Percentiles rank a stretch among this genome's conserved stretches.
phyloP scores from a whole-genome alignment of 2,113 vertebrate genomes.

The Heterochromis multidens region DNA sequence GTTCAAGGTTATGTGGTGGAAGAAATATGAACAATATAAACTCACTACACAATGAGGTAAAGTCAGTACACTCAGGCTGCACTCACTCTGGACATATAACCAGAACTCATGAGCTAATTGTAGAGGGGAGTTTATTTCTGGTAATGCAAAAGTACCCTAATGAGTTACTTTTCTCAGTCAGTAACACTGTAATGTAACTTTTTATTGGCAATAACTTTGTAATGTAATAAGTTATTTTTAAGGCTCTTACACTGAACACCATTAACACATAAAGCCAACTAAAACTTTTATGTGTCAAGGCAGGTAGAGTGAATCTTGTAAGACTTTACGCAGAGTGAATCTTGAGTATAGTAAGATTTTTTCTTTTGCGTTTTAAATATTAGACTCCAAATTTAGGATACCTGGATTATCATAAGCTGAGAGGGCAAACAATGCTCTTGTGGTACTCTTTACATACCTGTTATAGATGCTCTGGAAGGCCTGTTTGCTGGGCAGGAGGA shows the following conservation, averaged over 20 bases:
- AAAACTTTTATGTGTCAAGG: background rate
- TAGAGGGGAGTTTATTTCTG: background rate
- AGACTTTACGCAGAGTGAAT: background rate
- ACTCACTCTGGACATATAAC: background rate
- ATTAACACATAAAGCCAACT: background rate
- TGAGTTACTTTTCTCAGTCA: background rate
- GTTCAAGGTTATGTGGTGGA: background rate
- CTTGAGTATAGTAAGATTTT: background rate
- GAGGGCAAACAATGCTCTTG: background rate
- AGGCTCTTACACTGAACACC: background rate
- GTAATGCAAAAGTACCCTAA: background rate
- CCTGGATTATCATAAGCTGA: background rate
- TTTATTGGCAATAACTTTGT: background rate
- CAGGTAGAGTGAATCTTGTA: background rate
- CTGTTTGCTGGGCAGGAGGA: conserved; percentile 89
- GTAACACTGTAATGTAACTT: background rate
- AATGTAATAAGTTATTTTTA: background rate
- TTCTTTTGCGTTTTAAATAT: background rate
- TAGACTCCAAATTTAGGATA: background rate
- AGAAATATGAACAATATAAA: background rate
- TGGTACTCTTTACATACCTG: conserved; percentile 69
- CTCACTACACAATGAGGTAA: background rate
- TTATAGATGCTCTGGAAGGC: conserved; percentile 90
- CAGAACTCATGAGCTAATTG: background rate
- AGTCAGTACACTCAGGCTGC: background rate